Evolutionary conservation across 2,888 invertebrate species (phyloP).

Genomic region (Phytoseiulus persimilis): DNA sequence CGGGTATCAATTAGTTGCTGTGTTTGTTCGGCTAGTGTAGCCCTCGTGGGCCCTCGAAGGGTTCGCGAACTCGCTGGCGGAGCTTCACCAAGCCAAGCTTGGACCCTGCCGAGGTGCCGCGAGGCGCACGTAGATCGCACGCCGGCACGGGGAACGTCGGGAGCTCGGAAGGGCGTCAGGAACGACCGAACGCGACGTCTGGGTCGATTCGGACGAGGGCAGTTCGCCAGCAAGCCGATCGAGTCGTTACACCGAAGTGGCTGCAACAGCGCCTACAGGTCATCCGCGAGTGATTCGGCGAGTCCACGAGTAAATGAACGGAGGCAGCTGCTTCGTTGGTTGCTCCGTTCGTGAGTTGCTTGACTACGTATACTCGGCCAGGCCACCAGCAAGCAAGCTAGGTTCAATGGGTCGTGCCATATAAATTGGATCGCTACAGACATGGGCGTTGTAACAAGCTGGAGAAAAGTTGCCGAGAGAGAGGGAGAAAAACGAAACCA

Average conservation of each 20-base stretch:
- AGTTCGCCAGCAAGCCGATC: too few species aligned
- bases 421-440: slow-evolving; percentile 5
- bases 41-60: too few species aligned
- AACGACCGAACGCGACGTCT: not conserved
- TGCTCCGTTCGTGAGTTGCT: not conserved
- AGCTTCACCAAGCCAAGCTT: not conserved
- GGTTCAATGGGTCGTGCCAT: slow-evolving; percentile 5
- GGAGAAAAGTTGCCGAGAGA: not conserved
- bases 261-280: not conserved
- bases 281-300: not conserved
- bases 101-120: not conserved
- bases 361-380: not conserved
- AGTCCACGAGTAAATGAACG: not conserved
- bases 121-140: too few species aligned
- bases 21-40: not conserved
- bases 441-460: not conserved
- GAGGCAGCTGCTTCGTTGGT: not conserved
- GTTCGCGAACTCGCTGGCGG: too few species aligned
- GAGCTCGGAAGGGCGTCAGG: not conserved
- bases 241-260: too few species aligned
- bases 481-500: not conserved
- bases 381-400: not conserved
- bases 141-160: too few species aligned
- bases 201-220: too few species aligned
- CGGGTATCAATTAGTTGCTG: not conserved